Conservation (phyloP, 2,888 invertebrate genomes). For the Creontiades dilutus region DNA sequence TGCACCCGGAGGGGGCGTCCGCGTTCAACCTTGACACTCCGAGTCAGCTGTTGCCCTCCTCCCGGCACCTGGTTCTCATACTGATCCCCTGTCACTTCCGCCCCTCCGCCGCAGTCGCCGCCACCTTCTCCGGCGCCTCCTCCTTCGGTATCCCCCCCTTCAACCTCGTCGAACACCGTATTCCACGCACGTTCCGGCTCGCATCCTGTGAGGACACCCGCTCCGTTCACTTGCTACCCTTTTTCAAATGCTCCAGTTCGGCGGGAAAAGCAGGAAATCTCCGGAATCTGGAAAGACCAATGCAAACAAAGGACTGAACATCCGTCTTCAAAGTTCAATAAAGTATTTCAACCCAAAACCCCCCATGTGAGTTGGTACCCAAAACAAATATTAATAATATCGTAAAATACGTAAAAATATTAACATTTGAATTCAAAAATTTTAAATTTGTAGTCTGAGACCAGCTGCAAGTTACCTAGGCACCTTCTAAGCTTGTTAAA, state of each 20-base stretch:
- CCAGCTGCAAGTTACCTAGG: too few relatives aligned
- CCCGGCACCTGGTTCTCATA: slow-evolving; percentile 36
- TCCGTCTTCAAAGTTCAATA: too few relatives aligned
- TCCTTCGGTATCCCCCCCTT: not conserved
- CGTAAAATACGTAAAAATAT: too few relatives aligned
- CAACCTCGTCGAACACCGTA: not conserved
- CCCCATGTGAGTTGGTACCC: too few relatives aligned
- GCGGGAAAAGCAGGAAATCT: not conserved
- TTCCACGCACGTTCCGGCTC: slow-evolving; percentile 4
- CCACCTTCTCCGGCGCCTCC: not conserved
- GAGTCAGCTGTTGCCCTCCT: slow-evolving; percentile 42
- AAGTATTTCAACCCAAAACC: too few relatives aligned
- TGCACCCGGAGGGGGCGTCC: slow-evolving; percentile 11
- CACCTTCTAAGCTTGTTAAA: too few relatives aligned
- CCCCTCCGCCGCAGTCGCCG: not conserved
- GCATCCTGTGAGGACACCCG: not conserved
- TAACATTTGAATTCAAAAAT: too few relatives aligned
- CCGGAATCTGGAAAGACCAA: too few relatives aligned
- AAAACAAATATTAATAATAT: too few relatives aligned
- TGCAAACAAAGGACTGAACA: too few relatives aligned
- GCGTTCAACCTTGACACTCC: slow-evolving; percentile 13
- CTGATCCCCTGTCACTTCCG: slow-evolving; percentile 7
- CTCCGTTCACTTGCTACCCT: not conserved
- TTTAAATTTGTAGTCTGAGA: too few relatives aligned
- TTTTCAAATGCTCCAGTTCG: not conserved